phyloP scores from a whole-genome alignment of 1,140 invertebrate genomes.

The Philotrypesis tridentata region DNA sequence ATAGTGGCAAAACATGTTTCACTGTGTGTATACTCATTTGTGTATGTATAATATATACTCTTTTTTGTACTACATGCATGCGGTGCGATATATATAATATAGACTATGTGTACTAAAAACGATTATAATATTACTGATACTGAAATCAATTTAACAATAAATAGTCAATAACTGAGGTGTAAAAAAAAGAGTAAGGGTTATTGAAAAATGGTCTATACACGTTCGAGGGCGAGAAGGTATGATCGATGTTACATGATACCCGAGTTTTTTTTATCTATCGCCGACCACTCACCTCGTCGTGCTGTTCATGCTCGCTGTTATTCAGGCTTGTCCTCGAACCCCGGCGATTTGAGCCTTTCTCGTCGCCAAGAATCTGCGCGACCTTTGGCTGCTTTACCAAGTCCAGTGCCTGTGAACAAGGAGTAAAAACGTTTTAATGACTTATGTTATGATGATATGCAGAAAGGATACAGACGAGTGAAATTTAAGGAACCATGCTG shows the following conservation, averaged over 20 bases:
- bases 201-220: conserved; percentile 22
- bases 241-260: not conserved
- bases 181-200: conserved; percentile 30
- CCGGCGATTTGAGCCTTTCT: conserved; percentile 67
- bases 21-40: not conserved
- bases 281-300: conserved; percentile 69
- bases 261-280: not conserved
- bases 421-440: conserved; percentile 43
- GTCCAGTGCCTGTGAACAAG: conserved; percentile 83
- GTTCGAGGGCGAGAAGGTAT: not conserved
- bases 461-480: conserved; percentile 38
- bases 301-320: conserved; percentile 70
- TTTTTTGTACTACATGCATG: conserved; percentile 64
- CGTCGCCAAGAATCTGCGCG: conserved; percentile 79
- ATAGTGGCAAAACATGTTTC: conserved; percentile 16
- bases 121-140: conserved; percentile 39
- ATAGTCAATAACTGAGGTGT: conserved; percentile 21
- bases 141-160: conserved; percentile 31
- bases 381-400: conserved; percentile 93
- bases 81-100: conserved; percentile 60
- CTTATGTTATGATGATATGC: conserved; percentile 15
- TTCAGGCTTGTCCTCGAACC: conserved; percentile 69
- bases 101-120: conserved; percentile 32
- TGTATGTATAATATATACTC: not conserved
- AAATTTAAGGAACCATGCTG: conserved; percentile 22